These are phyloP conservation scores for Graptemys geographica DNA, from an alignment of 2,797 vertebrate species.

Conservation along the genomic window DNA sequence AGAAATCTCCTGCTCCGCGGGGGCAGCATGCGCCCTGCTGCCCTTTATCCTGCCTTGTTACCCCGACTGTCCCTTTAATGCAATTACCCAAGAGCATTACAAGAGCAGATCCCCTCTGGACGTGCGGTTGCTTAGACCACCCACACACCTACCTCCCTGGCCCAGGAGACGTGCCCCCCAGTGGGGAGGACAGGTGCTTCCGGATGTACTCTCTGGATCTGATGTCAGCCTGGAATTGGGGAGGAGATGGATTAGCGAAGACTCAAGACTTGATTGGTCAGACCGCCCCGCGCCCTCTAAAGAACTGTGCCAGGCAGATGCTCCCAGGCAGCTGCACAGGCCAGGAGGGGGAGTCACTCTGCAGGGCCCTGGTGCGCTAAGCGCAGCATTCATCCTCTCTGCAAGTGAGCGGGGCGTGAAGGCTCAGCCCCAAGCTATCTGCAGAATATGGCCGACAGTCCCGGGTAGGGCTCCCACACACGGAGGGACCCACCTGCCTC, in stretches of 20 bases:
- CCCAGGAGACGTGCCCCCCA: not conserved
- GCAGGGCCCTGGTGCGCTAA: not conserved
- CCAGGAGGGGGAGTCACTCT: not conserved
- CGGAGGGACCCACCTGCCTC: not conserved
- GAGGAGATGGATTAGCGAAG: not conserved
- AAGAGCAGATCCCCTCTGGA: not conserved
- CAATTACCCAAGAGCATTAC: conserved; percentile 55
- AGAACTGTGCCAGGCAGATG: not conserved
- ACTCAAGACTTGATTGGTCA: not conserved
- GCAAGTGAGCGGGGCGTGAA: not conserved
- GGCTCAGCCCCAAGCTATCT: not conserved
- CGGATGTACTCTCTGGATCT: conserved; percentile 89
- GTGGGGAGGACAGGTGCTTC: conserved; percentile 69
- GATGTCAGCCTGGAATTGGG: conserved; percentile 83
- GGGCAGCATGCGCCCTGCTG: not conserved
- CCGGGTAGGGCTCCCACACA: fast-evolving
- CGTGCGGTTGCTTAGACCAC: conserved; percentile 4
- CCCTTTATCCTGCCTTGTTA: conserved; percentile 27
- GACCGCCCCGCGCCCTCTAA: not conserved
- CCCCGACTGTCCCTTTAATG: conserved; percentile 57
- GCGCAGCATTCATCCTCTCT: fast-evolving
- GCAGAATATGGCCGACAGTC: not conserved
- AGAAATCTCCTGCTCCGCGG: conserved; percentile 15
- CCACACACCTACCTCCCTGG: conserved; percentile 66
- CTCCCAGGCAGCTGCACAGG: no score